Conservation (phyloP, 53 echinoderm and acorn worm species). For the Crossaster papposus region DNA sequence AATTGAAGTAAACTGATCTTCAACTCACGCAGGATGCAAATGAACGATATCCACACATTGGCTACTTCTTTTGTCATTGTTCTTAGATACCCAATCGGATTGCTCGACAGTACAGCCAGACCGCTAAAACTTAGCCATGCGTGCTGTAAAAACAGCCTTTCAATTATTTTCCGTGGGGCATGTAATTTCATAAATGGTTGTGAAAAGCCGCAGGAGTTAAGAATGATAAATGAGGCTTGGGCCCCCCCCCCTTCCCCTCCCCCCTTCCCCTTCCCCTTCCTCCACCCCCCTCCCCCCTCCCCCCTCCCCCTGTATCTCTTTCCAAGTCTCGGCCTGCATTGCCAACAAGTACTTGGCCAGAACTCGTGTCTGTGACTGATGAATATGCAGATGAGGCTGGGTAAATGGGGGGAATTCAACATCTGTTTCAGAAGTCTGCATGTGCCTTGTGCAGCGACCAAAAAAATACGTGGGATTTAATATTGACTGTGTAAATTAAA, state of each 20-base stretch:
- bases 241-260: too few relatives aligned
- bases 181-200: constrained; percentile 34
- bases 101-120: constrained; percentile 17
- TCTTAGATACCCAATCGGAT: constrained; percentile 25
- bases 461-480: constrained; percentile 26
- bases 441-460: background rate
- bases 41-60: constrained; percentile 16
- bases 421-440: constrained; percentile 60
- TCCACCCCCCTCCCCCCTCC: too few relatives aligned
- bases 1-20: constrained; percentile 3
- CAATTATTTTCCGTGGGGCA: constrained; percentile 15
- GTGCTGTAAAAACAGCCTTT: constrained; percentile 28
- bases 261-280: too few relatives aligned
- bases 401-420: constrained; percentile 46
- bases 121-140: constrained; percentile 40
- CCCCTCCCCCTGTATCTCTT: too few relatives aligned
- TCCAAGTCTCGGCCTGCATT: constrained; percentile 22
- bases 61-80: background rate
- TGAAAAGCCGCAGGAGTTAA: background rate
- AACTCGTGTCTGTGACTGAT: constrained; percentile 21
- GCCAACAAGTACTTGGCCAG: constrained; percentile 21
- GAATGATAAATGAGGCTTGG: constrained; percentile 29
- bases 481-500: constrained; percentile 72
- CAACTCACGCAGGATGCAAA: background rate
- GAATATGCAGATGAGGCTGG: constrained; percentile 57